Evolutionary conservation across 2,797 vertebrate species (phyloP).

Genomic region (Delichon dasypus): DNA sequence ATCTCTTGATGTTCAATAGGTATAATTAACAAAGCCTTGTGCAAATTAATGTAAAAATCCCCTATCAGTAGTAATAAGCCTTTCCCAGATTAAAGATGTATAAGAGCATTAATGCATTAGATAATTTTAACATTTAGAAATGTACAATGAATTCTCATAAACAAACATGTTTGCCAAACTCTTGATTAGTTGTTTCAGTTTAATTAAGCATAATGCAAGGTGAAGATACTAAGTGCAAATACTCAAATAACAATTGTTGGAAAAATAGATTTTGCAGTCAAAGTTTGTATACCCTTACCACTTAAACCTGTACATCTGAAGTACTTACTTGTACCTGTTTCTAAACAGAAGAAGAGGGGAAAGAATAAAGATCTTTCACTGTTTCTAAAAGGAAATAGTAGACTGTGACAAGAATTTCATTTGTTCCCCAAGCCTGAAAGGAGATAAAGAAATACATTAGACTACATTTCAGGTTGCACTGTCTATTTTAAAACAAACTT

Average conservation of each 20-base stretch:
- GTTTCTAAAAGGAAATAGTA: not conserved
- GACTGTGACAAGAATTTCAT: conserved; percentile 31
- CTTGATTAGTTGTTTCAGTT: not conserved
- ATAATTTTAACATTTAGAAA: not conserved
- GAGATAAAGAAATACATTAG: conserved; percentile 30
- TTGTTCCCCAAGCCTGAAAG: conserved; percentile 69
- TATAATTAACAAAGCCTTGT: not conserved
- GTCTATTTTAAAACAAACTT: not conserved
- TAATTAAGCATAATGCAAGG: not conserved
- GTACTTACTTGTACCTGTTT: not conserved
- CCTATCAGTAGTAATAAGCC: not conserved
- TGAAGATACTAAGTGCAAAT: not conserved
- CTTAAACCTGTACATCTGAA: not conserved
- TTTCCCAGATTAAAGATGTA: not conserved
- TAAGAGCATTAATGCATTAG: not conserved
- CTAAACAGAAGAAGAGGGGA: not conserved
- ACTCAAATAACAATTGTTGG: not conserved
- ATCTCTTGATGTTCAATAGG: not conserved
- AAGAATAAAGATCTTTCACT: not conserved
- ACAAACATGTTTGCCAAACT: not conserved
- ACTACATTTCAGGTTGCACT: not conserved
- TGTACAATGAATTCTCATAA: not conserved
- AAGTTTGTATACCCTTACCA: not conserved
- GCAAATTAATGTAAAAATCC: not conserved
- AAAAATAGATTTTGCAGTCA: not conserved